Percentiles rank a stretch among this genome's conserved stretches.
Evolutionary conservation across 1,140 invertebrate genomes (phyloP).

Genomic region (Panagrolaimus sp.): DNA sequence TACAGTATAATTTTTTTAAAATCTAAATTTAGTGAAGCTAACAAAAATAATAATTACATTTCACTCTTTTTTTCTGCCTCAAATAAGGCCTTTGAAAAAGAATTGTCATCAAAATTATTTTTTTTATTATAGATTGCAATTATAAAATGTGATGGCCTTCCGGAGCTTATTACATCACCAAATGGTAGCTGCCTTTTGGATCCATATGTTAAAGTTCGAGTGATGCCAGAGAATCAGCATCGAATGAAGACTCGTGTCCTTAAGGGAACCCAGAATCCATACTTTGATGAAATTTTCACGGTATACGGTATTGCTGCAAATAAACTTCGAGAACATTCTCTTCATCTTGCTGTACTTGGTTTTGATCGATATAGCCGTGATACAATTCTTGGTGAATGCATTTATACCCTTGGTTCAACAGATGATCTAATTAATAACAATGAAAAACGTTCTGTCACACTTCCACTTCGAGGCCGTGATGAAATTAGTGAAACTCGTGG

Average conservation of each 20-base stretch:
- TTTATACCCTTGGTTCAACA: conserved; percentile 67
- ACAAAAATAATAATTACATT: too few species aligned
- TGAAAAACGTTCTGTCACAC: conserved; percentile 48
- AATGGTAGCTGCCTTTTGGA: conserved; percentile 62
- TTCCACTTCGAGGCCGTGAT: conserved; percentile 47
- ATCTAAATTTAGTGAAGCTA: too few species aligned
- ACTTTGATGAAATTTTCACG: conserved; percentile 92
- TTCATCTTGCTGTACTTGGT: conserved; percentile 85
- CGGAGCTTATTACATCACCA: not conserved
- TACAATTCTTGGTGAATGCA: conserved; percentile 93
- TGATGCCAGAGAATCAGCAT: conserved; percentile 86
- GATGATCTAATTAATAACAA: conserved; percentile 33
- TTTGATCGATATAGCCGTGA: conserved; percentile 94
- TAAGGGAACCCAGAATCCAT: conserved; percentile 80
- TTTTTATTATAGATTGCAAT: conserved; percentile 2
- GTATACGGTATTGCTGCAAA: conserved; percentile 82
- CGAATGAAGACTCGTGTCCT: conserved; percentile 85
- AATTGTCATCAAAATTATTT: too few species aligned
- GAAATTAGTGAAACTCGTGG: conserved; percentile 44
- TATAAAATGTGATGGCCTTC: conserved; percentile 10
- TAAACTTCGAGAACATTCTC: conserved; percentile 74
- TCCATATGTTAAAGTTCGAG: conserved; percentile 87
- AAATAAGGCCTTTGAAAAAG: too few species aligned
- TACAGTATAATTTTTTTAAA: too few species aligned
- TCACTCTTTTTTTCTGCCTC: too few species aligned